Evolutionary conservation across 1,140 invertebrate species (phyloP), one percentile per base, ranked within the genome.

Genomic region (Drosophila trapezifrons): DNA sequence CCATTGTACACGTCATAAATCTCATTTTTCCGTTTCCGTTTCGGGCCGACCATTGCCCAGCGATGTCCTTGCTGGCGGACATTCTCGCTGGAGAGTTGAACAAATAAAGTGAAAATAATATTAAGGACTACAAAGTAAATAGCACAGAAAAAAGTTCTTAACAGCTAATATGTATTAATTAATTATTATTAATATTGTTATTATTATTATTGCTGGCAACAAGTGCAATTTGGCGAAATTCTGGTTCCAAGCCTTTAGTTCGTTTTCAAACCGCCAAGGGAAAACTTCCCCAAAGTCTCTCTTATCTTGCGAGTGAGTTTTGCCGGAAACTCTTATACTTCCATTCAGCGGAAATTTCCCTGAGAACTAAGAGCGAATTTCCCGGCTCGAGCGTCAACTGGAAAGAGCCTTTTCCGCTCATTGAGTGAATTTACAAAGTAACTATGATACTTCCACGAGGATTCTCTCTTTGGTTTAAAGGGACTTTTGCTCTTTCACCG

Each of bases 21-120:
- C 84, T 87, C 84, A 84, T 87, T 87, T 87, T 87, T 89, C 84
- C 84, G 84, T 66, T 87, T 87, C 84, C 84, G 84, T 75, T 52
- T 73, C 40, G 45, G 40, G 56, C 47, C 64, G 69, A 73, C 65
- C 82, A 87, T 45, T 79, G 83, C 51, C 64, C 71, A 38, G 17
- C 45, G 46, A 56, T 51, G 55, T 57, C 35, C 67, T 57, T 63
- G 55, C 38, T 42, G 25, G 25, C n/a, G 38, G 22, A 42, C 38
- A 29, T 38, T 13, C 22, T 45, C 10, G 20, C 17, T 7, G 29
- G 20, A n/a, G 15, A 20, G 22, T 6, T n/a, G 5, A 51, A 58
- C 56, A 62, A 77, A 64, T 76, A 51, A 15, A 0, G n/a, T 10
- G 22, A 71, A 62, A 72, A 80, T 71, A 55, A 51, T 43, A 52